A percentile compares a stretch with the other conserved stretches of the same genome.
Evolutionary conservation across 1,140 invertebrate species (phyloP).

Genomic region (Pemphigus obesinymphae): DNA sequence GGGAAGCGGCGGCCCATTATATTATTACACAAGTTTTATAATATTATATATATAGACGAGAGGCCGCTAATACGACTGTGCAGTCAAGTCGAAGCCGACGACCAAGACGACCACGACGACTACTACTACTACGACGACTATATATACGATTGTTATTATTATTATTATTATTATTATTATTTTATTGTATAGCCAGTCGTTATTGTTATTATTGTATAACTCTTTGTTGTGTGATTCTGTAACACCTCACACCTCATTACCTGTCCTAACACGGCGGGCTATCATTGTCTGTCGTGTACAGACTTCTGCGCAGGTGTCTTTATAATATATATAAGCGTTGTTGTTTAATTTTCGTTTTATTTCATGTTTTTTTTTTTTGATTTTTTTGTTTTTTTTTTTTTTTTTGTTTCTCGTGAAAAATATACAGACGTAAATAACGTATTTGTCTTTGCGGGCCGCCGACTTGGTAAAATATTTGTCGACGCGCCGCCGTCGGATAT

Average conservation of each 20-base stretch:
- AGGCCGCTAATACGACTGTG: no score
- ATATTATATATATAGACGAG: neutral
- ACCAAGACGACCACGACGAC: neutral
- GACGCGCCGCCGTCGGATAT: constrained; percentile 21
- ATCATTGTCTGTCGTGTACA: constrained; percentile 25
- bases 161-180: constrained; percentile 33
- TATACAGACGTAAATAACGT: neutral
- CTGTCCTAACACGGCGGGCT: constrained; percentile 38
- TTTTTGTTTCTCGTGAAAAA: constrained; percentile 35
- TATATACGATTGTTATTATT: constrained; percentile 4
- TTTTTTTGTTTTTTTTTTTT: neutral
- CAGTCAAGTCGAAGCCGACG: neutral
- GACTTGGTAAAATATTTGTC: constrained; percentile 36
- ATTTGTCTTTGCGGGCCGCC: constrained; percentile 30
- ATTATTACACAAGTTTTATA: neutral
- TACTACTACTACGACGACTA: constrained; percentile 1
- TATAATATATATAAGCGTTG: constrained; percentile 14
- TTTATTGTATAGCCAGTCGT: constrained; percentile 6
- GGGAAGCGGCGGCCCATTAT: constrained; percentile 9
- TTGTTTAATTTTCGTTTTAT: neutral
- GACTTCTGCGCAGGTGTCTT: constrained; percentile 31
- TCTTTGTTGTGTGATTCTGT: constrained; percentile 41
- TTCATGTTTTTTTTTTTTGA: neutral
- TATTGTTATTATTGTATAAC: constrained; percentile 32
- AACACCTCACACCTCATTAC: constrained; percentile 41